These are phyloP conservation scores for Drosophila rhopaloa DNA, from an alignment of 1,140 invertebrate species.

Conservation along the genomic window DNA sequence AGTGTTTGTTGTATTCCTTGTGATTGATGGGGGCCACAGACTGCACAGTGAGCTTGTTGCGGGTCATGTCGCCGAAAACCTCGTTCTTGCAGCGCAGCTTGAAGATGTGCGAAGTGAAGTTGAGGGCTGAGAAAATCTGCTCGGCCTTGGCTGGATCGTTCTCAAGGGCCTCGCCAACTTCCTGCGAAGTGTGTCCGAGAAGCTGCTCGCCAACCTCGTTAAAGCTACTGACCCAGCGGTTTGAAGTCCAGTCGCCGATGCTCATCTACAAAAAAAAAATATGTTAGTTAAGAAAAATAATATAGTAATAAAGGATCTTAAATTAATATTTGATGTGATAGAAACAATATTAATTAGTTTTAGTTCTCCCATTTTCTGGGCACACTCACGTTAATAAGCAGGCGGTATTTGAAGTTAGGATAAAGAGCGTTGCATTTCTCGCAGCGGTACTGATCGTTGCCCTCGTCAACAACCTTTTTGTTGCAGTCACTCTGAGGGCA, in stretches of 20 bases:
- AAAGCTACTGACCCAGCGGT: constrained; percentile 95
- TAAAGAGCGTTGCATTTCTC: constrained; percentile 96
- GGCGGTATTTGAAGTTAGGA: constrained; percentile 93
- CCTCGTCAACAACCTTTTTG: constrained; percentile 95
- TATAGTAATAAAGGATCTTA: too few relatives aligned
- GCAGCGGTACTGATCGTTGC: constrained; percentile 95
- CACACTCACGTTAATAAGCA: constrained; percentile 91
- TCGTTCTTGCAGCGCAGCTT: constrained; percentile 95
- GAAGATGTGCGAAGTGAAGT: constrained; percentile 93
- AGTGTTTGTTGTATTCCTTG: constrained; percentile 89
- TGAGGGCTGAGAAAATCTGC: constrained; percentile 89
- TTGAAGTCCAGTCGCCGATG: constrained; percentile 92
- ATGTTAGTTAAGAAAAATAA: background rate
- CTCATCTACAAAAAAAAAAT: constrained; percentile 86
- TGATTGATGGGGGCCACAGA: constrained; percentile 90
- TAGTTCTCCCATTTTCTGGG: too few relatives aligned
- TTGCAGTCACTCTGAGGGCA: constrained; percentile 95
- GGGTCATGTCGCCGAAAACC: constrained; percentile 94
- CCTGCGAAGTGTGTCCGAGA: constrained; percentile 90
- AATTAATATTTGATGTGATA: too few relatives aligned
- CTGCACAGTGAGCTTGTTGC: constrained; percentile 91
- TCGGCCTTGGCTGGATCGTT: constrained; percentile 87
- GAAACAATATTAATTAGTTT: too few relatives aligned
- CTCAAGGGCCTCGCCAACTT: constrained; percentile 90
- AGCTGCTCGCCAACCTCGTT: constrained; percentile 94